Evolutionary conservation across 2,113 vertebrate species (phyloP).

Genomic region (Turdus rufiventris): DNA sequence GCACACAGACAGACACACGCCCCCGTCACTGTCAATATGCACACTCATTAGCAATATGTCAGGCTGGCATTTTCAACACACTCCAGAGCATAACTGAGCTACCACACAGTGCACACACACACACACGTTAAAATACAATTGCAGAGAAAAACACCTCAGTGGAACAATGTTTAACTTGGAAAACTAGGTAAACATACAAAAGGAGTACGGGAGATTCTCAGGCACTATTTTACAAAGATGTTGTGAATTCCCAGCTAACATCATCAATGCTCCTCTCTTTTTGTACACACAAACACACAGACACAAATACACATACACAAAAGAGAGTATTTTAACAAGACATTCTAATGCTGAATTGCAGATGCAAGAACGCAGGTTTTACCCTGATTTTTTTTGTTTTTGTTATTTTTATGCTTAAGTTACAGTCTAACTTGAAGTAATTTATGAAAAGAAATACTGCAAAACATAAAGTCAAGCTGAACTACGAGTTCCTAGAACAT

Average conservation of each 20-base stretch:
- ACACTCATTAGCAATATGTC: slow-evolving; percentile 72
- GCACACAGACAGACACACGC: slow-evolving; percentile 38
- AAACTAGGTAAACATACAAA: neutral
- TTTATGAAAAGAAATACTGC: neutral
- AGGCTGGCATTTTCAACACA: slow-evolving; percentile 69
- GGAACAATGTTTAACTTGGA: neutral
- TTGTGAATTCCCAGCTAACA: neutral
- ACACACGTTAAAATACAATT: neutral
- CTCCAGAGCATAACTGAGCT: slow-evolving; percentile 56
- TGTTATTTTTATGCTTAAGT: neutral
- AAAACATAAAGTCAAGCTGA: neutral
- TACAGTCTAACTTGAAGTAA: neutral
- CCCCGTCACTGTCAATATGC: slow-evolving; percentile 69
- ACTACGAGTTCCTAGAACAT: neutral
- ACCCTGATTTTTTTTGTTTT: too few relatives aligned
- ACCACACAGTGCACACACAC: slow-evolving; percentile 29
- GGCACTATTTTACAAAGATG: neutral
- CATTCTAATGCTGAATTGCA: neutral
- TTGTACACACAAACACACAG: neutral
- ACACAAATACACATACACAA: neutral
- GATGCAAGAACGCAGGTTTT: rapidly evolving
- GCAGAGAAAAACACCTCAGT: neutral
- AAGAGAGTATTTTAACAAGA: neutral
- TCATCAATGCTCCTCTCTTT: neutral
- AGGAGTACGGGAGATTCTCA: neutral